Evolutionary conservation across 1,140 invertebrate genomes (phyloP), one percentile per base, ranked within the genome.

Genomic region (Apis florea): DNA sequence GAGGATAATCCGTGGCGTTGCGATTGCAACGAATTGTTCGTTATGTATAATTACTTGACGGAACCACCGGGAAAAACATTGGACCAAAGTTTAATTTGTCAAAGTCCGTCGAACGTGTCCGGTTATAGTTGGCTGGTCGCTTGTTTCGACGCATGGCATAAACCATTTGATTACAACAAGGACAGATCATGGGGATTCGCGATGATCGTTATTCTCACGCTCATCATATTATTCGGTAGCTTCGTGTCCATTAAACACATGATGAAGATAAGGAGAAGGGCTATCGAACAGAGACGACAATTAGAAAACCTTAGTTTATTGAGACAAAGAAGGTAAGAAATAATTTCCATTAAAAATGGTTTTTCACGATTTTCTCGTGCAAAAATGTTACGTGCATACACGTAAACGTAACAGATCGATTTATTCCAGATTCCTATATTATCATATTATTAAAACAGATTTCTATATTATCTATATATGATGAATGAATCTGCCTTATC

Each of bases 1-100:
- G 93, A 94, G 17, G 95, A 96, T 73, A 97, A 97, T 92, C 96
- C 96, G 79, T 97, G 96, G 96, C 92, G 95, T 76, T 97, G 96
- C 89, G 95, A 96, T 77, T 97, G 96, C 83, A 76, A 86, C 0
- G 92, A 95, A 61, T 93, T 96, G 83, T 93, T 94, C 76, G 90
- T 94, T 40, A 95, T 95, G 83, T 96, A 95, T 80, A 92, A 94
- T 67, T 96, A 92, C 89, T 87, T 96, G 15, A 95, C 94, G 0
- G 89, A 94, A 40, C 93, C 94, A 77, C 94, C 95, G n/a, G 91
- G 93, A n/a, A 95, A 95, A 90, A 94, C 95, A 72, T 76, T 89
- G 6, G 21, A 21, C 0, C 71, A 83, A n/a, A 84, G 53, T 40
- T 82, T 95, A 56, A 92, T 94, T 26, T 96, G 96, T 80, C 94